phyloP scores from a whole-genome alignment of 2,113 vertebrate genomes.

The Crypturellus undulatus region DNA sequence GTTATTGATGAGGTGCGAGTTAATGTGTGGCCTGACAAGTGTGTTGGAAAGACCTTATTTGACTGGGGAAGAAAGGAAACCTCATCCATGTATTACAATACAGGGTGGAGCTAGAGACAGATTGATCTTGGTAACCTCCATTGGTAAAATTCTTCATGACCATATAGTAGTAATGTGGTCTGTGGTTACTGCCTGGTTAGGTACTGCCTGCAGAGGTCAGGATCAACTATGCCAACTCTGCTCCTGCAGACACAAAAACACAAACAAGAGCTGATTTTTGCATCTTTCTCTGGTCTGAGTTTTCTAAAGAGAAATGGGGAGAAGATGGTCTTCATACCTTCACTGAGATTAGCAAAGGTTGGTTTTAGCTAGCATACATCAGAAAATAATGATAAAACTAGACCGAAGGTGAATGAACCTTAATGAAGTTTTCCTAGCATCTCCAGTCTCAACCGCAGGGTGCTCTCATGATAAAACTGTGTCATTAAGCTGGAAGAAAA shows the following conservation, averaged over 20 bases:
- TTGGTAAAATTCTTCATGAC: neutral
- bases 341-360: neutral
- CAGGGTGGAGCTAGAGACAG: neutral
- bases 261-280: neutral
- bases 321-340: neutral
- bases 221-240: neutral
- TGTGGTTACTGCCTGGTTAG: neutral
- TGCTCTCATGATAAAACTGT: neutral
- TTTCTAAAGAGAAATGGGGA: neutral
- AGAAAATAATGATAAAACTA: neutral
- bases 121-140: neutral
- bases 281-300: neutral
- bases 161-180: neutral
- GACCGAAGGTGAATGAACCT: neutral
- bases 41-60: neutral
- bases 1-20: neutral
- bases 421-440: neutral
- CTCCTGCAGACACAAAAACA: accelerated
- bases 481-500: neutral
- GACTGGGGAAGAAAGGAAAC: neutral
- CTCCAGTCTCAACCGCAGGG: neutral
- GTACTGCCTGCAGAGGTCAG: neutral
- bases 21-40: neutral
- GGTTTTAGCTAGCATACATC: neutral
- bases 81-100: neutral